Conservation (phyloP, 1,140 invertebrate genomes). For the Drosophila mojavensis region DNA sequence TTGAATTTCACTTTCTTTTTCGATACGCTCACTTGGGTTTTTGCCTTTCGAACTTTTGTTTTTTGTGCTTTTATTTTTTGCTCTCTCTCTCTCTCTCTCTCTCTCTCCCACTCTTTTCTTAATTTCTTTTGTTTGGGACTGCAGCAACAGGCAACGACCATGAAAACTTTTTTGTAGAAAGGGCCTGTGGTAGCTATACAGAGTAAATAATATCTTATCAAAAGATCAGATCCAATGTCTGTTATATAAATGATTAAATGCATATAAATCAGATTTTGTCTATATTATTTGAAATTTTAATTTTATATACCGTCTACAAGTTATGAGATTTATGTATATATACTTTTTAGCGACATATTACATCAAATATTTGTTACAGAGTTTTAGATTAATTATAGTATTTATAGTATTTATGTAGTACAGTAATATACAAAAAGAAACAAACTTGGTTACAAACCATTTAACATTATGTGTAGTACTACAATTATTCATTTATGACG, state of each 20-base stretch:
- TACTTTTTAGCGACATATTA: too few relatives aligned
- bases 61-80: slow-evolving; percentile 43
- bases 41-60: slow-evolving; percentile 80
- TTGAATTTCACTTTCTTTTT: slow-evolving; percentile 84
- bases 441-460: too few relatives aligned
- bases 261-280: too few relatives aligned
- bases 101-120: slow-evolving; percentile 23
- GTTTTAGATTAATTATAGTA: too few relatives aligned
- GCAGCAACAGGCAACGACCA: slow-evolving; percentile 65
- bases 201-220: not conserved
- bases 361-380: too few relatives aligned
- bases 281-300: too few relatives aligned
- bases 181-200: slow-evolving; percentile 31
- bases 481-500: too few relatives aligned
- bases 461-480: too few relatives aligned
- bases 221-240: slow-evolving; percentile 7
- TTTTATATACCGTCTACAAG: too few relatives aligned
- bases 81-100: not conserved
- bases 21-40: slow-evolving; percentile 81
- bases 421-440: too few relatives aligned
- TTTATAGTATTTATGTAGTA: too few relatives aligned
- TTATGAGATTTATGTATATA: too few relatives aligned
- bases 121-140: slow-evolving; percentile 61
- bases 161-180: slow-evolving; percentile 71
- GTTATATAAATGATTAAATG: not conserved